A percentile compares a stretch with the other conserved stretches of the same genome.
phyloP scores from a whole-genome alignment of 1,140 invertebrate genomes.

The Sinella curviseta region DNA sequence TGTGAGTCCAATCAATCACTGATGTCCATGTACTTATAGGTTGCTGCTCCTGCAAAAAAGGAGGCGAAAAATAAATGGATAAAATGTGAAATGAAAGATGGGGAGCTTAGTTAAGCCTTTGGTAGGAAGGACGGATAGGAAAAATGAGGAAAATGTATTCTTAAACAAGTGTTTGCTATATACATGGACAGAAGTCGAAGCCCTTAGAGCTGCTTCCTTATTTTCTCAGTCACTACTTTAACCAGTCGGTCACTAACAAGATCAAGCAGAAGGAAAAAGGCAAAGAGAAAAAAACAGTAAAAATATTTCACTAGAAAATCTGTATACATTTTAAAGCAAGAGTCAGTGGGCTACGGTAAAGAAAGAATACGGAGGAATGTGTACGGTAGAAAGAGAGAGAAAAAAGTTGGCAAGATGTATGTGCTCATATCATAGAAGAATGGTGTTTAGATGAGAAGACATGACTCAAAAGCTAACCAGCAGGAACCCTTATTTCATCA shows the following conservation, averaged over 20 bases:
- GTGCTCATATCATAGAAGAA: not conserved
- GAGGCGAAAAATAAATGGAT: conserved; percentile 14
- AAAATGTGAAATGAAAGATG: conserved; percentile 26
- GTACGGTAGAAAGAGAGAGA: not conserved
- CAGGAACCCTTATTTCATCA: conserved; percentile 17
- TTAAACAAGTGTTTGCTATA: not conserved
- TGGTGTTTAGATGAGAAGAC: conserved; percentile 17
- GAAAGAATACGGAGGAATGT: not conserved
- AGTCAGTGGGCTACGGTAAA: not conserved
- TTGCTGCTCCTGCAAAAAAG: not conserved
- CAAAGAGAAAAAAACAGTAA: not conserved
- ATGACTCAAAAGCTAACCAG: conserved; percentile 14
- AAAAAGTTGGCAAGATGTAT: conserved; percentile 11
- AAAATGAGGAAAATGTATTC: not conserved
- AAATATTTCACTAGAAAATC: not conserved
- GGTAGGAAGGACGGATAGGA: not conserved
- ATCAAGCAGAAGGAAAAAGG: not conserved
- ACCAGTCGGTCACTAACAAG: conserved; percentile 9
- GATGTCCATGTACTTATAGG: not conserved
- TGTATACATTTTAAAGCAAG: not conserved
- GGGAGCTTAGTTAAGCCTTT: conserved; percentile 4
- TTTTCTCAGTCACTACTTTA: not conserved
- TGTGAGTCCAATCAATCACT: conserved; percentile 25
- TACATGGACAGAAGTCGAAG: no score
- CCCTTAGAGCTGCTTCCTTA: no score